Evolutionary conservation across 2,888 invertebrate genomes (phyloP).

Genomic region (Teinopalpus imperialis): DNA sequence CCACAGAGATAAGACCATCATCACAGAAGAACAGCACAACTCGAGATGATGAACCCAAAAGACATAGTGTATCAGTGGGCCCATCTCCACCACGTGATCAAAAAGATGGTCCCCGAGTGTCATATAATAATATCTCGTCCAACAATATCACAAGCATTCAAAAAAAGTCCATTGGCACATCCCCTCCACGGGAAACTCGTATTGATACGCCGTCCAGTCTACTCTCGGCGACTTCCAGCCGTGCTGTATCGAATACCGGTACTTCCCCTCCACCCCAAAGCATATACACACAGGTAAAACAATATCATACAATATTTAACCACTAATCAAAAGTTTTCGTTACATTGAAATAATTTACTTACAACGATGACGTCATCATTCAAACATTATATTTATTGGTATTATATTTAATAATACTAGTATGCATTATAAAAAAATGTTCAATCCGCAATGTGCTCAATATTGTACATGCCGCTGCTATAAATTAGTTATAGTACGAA

Average conservation of each 20-base stretch:
- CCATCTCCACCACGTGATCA: constrained; percentile 61
- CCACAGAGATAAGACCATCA: constrained; percentile 38
- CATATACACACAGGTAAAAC: constrained; percentile 91
- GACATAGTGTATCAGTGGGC: constrained; percentile 62
- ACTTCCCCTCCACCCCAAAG: constrained; percentile 94
- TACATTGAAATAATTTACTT: too few species aligned
- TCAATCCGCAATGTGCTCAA: too few species aligned
- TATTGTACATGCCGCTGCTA: too few species aligned
- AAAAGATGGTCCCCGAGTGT: constrained; percentile 27
- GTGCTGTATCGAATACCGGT: constrained; percentile 83
- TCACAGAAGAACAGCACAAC: constrained; percentile 36
- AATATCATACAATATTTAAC: too few species aligned
- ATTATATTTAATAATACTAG: too few species aligned
- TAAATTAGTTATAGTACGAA: too few species aligned
- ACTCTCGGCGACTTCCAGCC: constrained; percentile 42
- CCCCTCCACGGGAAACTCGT: constrained; percentile 49
- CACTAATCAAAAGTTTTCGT: too few species aligned
- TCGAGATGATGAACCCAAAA: constrained; percentile 35
- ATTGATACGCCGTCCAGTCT: constrained; percentile 37
- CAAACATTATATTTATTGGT: too few species aligned
- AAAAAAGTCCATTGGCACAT: constrained; percentile 79
- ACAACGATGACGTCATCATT: too few species aligned
- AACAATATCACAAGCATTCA: constrained; percentile 33
- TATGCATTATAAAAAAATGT: too few species aligned
- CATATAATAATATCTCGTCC: constrained; percentile 18